Evolutionary conservation across 2,797 vertebrate species (phyloP).

Genomic region (Clangula hyemalis): DNA sequence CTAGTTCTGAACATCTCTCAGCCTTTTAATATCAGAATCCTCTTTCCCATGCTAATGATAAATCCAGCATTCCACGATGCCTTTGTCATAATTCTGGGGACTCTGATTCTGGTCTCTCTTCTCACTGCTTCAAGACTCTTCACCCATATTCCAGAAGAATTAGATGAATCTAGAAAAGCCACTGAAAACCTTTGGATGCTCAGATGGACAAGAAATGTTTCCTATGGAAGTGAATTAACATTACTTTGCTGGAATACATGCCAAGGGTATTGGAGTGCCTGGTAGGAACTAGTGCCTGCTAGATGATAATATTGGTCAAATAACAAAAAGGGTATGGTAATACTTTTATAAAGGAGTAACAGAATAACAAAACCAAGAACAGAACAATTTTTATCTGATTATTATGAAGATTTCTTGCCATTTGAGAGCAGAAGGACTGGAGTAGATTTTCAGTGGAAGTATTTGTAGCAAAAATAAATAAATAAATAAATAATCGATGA

Average conservation of each 20-base stretch:
- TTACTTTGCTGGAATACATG: neutral
- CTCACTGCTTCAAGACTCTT: neutral
- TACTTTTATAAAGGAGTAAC: neutral
- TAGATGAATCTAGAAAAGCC: neutral
- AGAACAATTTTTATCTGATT: neutral
- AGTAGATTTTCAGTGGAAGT: neutral
- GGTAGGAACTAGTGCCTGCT: neutral
- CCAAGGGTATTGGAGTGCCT: neutral
- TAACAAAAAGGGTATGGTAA: neutral
- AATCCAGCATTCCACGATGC: neutral
- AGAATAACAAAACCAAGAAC: neutral
- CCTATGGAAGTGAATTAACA: neutral
- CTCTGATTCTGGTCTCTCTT: neutral
- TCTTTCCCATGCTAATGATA: neutral
- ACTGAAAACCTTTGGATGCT: neutral
- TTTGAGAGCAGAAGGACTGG: neutral
- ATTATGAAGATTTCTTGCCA: neutral
- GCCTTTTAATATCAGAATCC: neutral
- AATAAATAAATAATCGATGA: neutral
- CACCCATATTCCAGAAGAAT: neutral
- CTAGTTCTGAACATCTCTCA: neutral
- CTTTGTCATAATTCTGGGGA: neutral
- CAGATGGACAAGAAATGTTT: neutral
- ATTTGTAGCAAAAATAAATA: neutral
- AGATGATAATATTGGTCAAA: neutral